phyloP scores from a whole-genome alignment of 2,797 vertebrate genomes.

The Acomys russatus region DNA sequence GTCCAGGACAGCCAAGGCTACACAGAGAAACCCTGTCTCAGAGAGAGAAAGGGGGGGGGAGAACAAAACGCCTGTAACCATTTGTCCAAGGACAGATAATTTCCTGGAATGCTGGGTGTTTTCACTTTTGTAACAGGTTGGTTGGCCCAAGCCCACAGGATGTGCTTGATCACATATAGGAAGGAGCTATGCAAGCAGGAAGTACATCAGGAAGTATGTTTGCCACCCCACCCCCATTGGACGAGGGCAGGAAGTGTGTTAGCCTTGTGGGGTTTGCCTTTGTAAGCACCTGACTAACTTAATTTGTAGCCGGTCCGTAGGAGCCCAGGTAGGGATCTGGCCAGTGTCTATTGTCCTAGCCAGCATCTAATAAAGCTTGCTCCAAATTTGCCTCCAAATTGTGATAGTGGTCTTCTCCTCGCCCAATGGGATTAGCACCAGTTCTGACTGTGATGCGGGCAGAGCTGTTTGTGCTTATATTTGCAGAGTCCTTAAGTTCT shows the following conservation, averaged over 20 bases:
- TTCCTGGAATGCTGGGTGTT: not conserved
- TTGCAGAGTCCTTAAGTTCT: not conserved
- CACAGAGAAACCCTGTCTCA: too few species aligned
- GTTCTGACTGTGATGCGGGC: not conserved
- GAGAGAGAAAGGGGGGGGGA: not conserved
- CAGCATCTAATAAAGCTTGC: not conserved
- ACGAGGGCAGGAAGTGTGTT: not conserved
- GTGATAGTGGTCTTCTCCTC: not conserved
- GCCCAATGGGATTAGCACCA: not conserved
- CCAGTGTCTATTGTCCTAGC: not conserved
- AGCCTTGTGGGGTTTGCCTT: not conserved
- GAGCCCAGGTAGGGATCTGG: not conserved
- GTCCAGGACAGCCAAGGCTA: not conserved
- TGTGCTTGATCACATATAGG: not conserved
- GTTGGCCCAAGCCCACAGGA: not conserved
- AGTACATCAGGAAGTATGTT: not conserved
- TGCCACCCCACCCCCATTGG: not conserved
- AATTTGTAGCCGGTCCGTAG: not conserved
- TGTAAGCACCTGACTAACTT: not conserved
- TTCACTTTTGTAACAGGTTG: not conserved
- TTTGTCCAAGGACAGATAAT: not conserved
- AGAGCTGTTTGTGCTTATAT: not conserved
- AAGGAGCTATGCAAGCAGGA: not conserved
- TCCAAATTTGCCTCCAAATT: not conserved
- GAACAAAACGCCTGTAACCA: not conserved